A percentile compares a stretch with the other conserved stretches of the same genome.
Conservation (phyloP, 1,140 invertebrate genomes). For the Bicyclus anynana region DNA sequence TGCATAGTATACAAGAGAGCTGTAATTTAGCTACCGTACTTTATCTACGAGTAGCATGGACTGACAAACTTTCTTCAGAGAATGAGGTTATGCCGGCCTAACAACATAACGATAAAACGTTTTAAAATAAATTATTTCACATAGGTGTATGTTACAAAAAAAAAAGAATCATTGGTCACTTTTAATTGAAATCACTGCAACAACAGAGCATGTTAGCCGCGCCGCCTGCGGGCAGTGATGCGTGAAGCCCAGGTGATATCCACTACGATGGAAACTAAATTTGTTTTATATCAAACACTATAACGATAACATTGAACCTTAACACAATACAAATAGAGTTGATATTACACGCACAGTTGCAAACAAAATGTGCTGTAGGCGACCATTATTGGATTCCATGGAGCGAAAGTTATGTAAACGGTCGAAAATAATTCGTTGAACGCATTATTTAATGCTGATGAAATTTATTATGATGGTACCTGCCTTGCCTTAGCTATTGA, state of each 20-base stretch:
- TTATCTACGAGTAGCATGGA: no score
- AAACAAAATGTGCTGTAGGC: conserved; percentile 3
- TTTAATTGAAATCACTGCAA: conserved; percentile 7
- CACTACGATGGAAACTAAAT: conserved; percentile 6
- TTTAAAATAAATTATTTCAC: no score
- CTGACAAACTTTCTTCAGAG: no score
- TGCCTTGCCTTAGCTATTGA: neutral
- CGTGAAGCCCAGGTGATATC: conserved; percentile 1
- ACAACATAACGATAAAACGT: no score
- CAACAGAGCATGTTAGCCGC: neutral
- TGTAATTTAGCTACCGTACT: no score
- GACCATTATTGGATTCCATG: conserved; percentile 7
- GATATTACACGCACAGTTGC: neutral
- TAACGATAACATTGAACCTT: neutral
- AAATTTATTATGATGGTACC: conserved; percentile 1
- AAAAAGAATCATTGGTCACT: neutral
- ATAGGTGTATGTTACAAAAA: neutral
- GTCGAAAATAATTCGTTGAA: conserved; percentile 6
- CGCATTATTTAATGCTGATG: conserved; percentile 2
- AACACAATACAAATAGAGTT: neutral
- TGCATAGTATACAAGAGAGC: no score
- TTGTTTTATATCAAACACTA: conserved; percentile 1
- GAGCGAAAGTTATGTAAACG: conserved; percentile 8
- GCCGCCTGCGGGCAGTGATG: conserved; percentile 3
- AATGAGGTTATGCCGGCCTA: no score